Evolutionary conservation across 2,888 invertebrate species (phyloP).

Genomic region (Bimastos eiseni): DNA sequence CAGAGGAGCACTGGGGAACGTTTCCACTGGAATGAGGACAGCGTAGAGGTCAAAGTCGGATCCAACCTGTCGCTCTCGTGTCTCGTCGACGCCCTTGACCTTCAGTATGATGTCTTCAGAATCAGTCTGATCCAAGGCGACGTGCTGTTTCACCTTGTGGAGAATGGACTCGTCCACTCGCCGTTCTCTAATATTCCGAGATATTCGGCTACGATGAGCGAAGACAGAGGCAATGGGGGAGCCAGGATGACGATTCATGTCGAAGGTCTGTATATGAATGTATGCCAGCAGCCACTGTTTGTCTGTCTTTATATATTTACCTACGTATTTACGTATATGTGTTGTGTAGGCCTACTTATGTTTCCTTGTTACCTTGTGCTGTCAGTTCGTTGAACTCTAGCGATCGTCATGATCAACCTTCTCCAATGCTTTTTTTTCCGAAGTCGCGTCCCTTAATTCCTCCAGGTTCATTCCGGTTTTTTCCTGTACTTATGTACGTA

Average conservation of each 20-base stretch:
- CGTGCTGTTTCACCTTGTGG: neutral
- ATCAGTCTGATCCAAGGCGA: neutral
- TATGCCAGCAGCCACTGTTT: neutral
- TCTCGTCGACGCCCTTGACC: neutral
- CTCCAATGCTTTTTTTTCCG: too few relatives aligned
- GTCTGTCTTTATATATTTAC: neutral
- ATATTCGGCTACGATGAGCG: neutral
- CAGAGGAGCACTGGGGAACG: neutral
- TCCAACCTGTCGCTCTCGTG: neutral
- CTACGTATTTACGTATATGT: neutral
- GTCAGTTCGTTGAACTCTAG: too few relatives aligned
- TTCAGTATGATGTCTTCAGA: neutral
- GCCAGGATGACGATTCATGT: neutral
- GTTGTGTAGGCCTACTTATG: neutral
- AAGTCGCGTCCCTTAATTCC: too few relatives aligned
- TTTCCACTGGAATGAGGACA: neutral
- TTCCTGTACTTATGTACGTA: too few relatives aligned
- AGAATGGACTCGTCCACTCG: neutral
- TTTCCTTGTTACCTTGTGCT: too few relatives aligned
- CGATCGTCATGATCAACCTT: too few relatives aligned
- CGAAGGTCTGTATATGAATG: neutral
- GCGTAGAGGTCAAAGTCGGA: neutral
- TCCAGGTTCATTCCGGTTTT: too few relatives aligned
- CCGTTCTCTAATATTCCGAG: neutral
- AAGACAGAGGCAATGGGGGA: neutral